Conservation (phyloP, 2,888 invertebrate species). For the Lucinisca nassula region DNA sequence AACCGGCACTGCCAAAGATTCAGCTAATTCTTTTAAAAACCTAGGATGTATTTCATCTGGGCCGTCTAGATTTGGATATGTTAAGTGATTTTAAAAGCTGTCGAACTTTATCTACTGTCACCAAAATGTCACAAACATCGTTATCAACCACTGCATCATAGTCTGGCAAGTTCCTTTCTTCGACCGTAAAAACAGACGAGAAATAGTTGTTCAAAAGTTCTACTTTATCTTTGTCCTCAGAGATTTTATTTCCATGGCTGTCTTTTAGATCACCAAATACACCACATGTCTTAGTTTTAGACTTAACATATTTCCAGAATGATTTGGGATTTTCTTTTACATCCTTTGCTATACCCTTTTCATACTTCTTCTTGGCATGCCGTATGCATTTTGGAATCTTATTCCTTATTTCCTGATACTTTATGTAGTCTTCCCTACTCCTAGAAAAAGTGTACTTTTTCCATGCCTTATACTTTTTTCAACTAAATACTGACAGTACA, state of each 20-base stretch:
- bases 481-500: slow-evolving; percentile 2
- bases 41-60: slow-evolving; percentile 5
- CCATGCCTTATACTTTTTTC: not conserved
- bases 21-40: slow-evolving; percentile 6
- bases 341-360: not conserved
- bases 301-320: slow-evolving; percentile 2
- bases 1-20: not conserved
- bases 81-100: not conserved
- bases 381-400: not conserved
- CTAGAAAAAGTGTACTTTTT: not conserved
- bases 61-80: not conserved
- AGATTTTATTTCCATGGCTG: not conserved
- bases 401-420: not conserved
- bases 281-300: not conserved
- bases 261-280: not conserved
- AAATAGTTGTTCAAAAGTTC: not conserved
- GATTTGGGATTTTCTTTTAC: not conserved
- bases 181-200: not conserved
- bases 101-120: not conserved
- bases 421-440: not conserved
- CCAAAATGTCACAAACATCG: not conserved
- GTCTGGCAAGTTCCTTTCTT: not conserved
- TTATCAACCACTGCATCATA: not conserved
- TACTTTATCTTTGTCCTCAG: not conserved
- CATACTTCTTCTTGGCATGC: not conserved